These are phyloP conservation scores for Hormaphis cornu DNA, from an alignment of 1,140 invertebrate genomes.

Conservation along the genomic window DNA sequence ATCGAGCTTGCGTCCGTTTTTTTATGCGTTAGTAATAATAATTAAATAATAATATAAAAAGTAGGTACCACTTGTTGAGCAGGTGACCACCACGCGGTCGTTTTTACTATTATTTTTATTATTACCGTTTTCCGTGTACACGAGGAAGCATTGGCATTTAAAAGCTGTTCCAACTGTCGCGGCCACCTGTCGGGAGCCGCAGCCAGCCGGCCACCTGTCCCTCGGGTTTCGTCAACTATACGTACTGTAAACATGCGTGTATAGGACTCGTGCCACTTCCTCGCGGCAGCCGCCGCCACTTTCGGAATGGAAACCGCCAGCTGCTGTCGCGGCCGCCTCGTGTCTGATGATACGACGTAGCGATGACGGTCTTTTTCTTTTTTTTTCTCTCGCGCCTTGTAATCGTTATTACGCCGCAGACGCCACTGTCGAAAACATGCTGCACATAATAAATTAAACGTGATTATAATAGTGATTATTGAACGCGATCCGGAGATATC, in stretches of 20 bases:
- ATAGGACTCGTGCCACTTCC: slow-evolving; percentile 30
- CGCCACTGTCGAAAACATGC: too few species aligned
- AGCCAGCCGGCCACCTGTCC: slow-evolving; percentile 17
- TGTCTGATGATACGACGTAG: neutral
- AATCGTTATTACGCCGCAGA: slow-evolving; percentile 1
- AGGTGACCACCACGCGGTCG: slow-evolving; percentile 14
- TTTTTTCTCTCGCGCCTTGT: too few species aligned
- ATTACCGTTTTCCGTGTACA: neutral
- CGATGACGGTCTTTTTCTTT: too few species aligned
- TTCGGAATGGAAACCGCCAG: neutral
- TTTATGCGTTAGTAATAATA: too few species aligned
- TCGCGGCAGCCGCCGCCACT: too few species aligned
- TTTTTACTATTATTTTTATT: neutral
- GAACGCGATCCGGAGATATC: too few species aligned
- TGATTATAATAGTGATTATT: slow-evolving; percentile 8
- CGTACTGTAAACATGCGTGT: too few species aligned
- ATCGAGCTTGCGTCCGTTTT: too few species aligned
- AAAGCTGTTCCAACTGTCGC: slow-evolving; percentile 28
- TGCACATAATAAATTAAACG: too few species aligned
- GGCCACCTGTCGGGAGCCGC: slow-evolving; percentile 21
- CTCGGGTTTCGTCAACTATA: slow-evolving; percentile 9
- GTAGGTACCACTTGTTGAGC: slow-evolving; percentile 30
- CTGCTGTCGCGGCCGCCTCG: neutral
- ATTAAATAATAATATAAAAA: too few species aligned
- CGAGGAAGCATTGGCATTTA: slow-evolving; percentile 5